Base-by-base conservation (phyloP, 2,797 vertebrate species). In the Erpetoichthys calabaricus region DNA sequence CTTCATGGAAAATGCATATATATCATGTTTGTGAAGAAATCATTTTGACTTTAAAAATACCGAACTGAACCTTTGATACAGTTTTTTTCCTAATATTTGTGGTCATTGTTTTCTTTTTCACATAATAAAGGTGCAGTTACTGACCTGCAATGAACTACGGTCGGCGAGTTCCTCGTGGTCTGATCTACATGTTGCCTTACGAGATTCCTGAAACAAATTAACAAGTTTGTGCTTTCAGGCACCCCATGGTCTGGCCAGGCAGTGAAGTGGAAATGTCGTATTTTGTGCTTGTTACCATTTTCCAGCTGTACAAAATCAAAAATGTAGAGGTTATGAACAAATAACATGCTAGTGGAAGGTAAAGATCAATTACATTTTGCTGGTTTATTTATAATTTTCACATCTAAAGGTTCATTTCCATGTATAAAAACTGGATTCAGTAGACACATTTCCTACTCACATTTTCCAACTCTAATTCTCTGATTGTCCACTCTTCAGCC, bases 71-170 rank as follows among this genome's bases (percentile, higher is more conserved):
- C 25, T 25, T 25, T 25, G 25, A 25, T 25, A 25, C 2, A 25
- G 25, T 25, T 25, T 25, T 25, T 25, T 25, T 25, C 25, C 25
- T 25, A 25, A 25, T 25, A 25, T 25, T 25, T 25, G 25, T 25
- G 25, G 25, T 25, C 25, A 25, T 25, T 25, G 25, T 25, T 25
- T 25, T 2, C 25, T 25, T 25, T 25, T 25, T 25, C 25, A n/a
- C n/a, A 25, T 25, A 25, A 25, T 25, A 25, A 25, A 25, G 25
- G 25, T 25, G 25, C 25, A 25, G 25, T 25, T 25, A 25, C 25
- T 25, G 25, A 87, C 85, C 85, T 87, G 84, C 85, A 87, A 41
- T 87, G 85, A 45, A 87, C 83, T 62, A 87, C 68, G 10, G 74
- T 65, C 1, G 85, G 83, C 1, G 77, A 83, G 3, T 73, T 67